These are phyloP conservation scores for Brachionus sp. DNA, from an alignment of 1,140 invertebrate genomes.

Conservation along the genomic window DNA sequence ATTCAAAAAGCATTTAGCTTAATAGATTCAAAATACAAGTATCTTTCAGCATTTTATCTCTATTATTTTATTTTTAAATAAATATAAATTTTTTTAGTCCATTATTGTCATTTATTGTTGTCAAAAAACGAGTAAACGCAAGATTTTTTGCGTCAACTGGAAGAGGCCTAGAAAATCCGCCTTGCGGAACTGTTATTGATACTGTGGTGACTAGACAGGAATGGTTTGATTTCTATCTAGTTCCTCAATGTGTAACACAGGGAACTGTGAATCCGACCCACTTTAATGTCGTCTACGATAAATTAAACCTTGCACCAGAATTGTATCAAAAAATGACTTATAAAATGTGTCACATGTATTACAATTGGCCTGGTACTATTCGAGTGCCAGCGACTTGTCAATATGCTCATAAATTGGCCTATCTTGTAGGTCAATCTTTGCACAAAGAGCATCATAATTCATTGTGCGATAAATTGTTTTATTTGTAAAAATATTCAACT, in stretches of 20 bases:
- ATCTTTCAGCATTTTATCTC: background rate
- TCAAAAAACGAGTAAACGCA: conserved; percentile 61
- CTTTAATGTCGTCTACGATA: conserved; percentile 73
- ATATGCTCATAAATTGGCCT: conserved; percentile 75
- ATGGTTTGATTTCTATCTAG: conserved; percentile 77
- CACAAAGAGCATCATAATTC: conserved; percentile 62
- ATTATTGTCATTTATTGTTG: conserved; percentile 45
- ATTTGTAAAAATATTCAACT: conserved; percentile 52
- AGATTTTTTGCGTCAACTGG: conserved; percentile 37
- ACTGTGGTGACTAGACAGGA: conserved; percentile 74
- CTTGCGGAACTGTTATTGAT: conserved; percentile 79
- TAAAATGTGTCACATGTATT: conserved; percentile 79
- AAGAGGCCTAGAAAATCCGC: conserved; percentile 68
- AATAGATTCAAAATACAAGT: conserved; percentile 26
- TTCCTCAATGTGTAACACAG: conserved; percentile 72
- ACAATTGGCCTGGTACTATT: conserved; percentile 81
- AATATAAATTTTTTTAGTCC: background rate
- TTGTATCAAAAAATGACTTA: conserved; percentile 74
- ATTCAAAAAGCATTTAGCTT: conserved; percentile 41
- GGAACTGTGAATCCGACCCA: conserved; percentile 77
- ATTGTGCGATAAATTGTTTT: conserved; percentile 60
- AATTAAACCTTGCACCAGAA: conserved; percentile 64
- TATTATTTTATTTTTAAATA: background rate
- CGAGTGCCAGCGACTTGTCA: conserved; percentile 81
- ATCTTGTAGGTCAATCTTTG: conserved; percentile 70